These are phyloP conservation scores for Unio delphinus DNA, from an alignment of 2,888 invertebrate genomes.

Conservation along the genomic window DNA sequence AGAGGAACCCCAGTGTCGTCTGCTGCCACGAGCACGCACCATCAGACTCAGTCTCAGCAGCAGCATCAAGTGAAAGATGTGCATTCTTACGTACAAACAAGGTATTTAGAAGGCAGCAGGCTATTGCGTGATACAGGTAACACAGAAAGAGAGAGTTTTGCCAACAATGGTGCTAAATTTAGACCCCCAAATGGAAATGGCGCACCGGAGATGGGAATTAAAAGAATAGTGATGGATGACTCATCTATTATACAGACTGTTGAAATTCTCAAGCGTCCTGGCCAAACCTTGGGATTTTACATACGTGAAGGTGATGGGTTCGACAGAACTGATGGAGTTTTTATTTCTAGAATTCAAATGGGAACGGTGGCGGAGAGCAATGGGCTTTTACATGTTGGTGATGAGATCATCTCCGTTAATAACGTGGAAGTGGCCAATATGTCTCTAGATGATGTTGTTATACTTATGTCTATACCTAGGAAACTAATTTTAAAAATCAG, in stretches of 20 bases:
- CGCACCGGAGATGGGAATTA: slow-evolving; percentile 67
- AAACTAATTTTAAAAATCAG: slow-evolving; percentile 92
- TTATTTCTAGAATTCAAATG: slow-evolving; percentile 95
- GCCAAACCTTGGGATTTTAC: slow-evolving; percentile 97
- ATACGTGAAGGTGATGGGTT: slow-evolving; percentile 99
- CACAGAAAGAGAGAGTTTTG: slow-evolving; percentile 13
- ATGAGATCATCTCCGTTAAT: slow-evolving; percentile 98
- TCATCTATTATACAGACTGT: slow-evolving; percentile 75
- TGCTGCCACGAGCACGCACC: slow-evolving; percentile 8
- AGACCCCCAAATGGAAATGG: slow-evolving; percentile 48
- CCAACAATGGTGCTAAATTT: slow-evolving; percentile 45
- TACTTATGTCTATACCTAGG: slow-evolving; percentile 98
- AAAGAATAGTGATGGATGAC: slow-evolving; percentile 65
- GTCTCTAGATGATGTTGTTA: slow-evolving; percentile 99
- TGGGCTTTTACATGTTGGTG: slow-evolving; percentile 96
- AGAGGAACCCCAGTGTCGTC: slow-evolving; percentile 8
- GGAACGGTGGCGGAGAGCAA: slow-evolving; percentile 98
- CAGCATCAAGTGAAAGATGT: background rate
- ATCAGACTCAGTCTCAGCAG: slow-evolving; percentile 4
- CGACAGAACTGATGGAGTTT: slow-evolving; percentile 94
- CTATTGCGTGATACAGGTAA: slow-evolving; percentile 18
- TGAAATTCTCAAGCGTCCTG: slow-evolving; percentile 98
- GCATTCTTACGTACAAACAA: slow-evolving; percentile 19
- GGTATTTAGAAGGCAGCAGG: background rate
- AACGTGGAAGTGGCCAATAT: slow-evolving; percentile 97